These are phyloP conservation scores for Clinocottus analis DNA, from an alignment of 2,113 vertebrate genomes.

Conservation along the genomic window DNA sequence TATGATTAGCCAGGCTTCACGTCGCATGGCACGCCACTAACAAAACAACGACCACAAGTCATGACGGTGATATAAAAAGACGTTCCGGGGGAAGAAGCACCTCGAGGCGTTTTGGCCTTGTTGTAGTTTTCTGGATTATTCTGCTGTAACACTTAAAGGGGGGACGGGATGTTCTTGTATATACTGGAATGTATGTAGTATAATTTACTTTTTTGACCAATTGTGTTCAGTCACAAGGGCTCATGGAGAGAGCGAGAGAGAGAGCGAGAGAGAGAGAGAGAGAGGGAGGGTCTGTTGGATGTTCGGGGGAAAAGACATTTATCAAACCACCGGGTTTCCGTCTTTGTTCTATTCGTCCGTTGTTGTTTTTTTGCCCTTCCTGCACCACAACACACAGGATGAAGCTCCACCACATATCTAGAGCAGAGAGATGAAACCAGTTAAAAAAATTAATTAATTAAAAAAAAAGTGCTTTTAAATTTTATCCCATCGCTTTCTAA, in stretches of 20 bases:
- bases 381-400: slow-evolving; percentile 65
- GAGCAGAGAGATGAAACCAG: slow-evolving; percentile 76
- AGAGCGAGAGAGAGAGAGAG: no score
- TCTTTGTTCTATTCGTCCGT: slow-evolving; percentile 34
- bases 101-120: slow-evolving; percentile 53
- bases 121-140: slow-evolving; percentile 46
- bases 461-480: slow-evolving; percentile 81
- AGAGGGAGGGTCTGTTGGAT: slow-evolving; percentile 57
- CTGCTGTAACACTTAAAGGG: slow-evolving; percentile 66
- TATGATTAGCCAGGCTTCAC: slow-evolving; percentile 22
- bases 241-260: no score
- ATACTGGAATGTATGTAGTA: slow-evolving; percentile 82
- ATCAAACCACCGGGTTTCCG: slow-evolving; percentile 64
- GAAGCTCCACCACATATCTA: slow-evolving; percentile 81
- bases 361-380: slow-evolving; percentile 52
- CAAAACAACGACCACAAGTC: slow-evolving; percentile 12
- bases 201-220: slow-evolving; percentile 71
- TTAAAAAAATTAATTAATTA: slow-evolving; percentile 42
- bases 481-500: slow-evolving; percentile 82
- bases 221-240: slow-evolving; percentile 77
- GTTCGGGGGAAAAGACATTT: slow-evolving; percentile 54
- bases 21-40: slow-evolving; percentile 29
- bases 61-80: slow-evolving; percentile 11
- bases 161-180: slow-evolving; percentile 76
- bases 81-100: slow-evolving; percentile 25